phyloP scores from a whole-genome alignment of 2,888 invertebrate species.

The Rapana venosa region DNA sequence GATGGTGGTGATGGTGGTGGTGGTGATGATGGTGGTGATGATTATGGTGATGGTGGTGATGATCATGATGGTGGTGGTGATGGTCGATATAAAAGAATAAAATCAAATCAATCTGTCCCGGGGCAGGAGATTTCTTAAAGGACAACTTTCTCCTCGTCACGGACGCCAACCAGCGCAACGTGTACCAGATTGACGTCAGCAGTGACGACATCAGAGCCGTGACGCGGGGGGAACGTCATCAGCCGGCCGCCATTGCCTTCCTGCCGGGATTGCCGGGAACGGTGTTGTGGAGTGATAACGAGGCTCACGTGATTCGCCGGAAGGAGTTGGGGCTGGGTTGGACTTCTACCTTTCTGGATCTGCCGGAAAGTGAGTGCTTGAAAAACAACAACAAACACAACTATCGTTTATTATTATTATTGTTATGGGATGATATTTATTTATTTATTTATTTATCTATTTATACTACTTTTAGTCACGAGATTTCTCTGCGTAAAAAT shows the following conservation, averaged over 20 bases:
- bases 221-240: slow-evolving; percentile 78
- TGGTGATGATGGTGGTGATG: not conserved
- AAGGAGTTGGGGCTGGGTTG: slow-evolving; percentile 47
- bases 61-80: not conserved
- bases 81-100: not conserved
- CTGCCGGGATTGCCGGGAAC: slow-evolving; percentile 82
- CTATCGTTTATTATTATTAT: too few relatives aligned
- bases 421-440: too few relatives aligned
- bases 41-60: not conserved
- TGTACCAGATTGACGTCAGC: slow-evolving; percentile 90
- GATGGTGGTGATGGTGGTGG: not conserved
- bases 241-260: slow-evolving; percentile 90
- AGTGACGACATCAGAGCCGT: slow-evolving; percentile 62
- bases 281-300: slow-evolving; percentile 89
- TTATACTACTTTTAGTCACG: too few relatives aligned
- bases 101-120: not conserved
- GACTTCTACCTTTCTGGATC: not conserved
- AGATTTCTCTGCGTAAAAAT: too few relatives aligned
- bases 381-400: too few relatives aligned
- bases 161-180: slow-evolving; percentile 81
- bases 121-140: not conserved
- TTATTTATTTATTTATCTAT: too few relatives aligned
- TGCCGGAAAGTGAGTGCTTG: slow-evolving; percentile 32
- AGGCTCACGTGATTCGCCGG: slow-evolving; percentile 64
- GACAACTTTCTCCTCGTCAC: slow-evolving; percentile 73